These are phyloP conservation scores for Emys orbicularis DNA, from an alignment of 2,797 vertebrate genomes.

Conservation along the genomic window DNA sequence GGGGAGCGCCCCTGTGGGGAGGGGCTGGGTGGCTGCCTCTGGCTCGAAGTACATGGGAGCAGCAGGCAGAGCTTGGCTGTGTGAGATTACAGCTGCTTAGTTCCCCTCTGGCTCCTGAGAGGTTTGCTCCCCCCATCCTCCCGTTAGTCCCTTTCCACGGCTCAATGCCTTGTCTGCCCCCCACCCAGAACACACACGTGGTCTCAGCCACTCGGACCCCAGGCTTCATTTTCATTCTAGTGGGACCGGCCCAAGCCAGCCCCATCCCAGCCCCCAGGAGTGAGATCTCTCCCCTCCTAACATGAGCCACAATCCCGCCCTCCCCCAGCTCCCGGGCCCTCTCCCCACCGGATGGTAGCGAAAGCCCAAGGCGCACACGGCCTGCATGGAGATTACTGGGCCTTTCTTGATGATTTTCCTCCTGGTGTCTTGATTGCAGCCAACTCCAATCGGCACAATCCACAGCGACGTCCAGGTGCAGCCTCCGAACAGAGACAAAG, in stretches of 20 bases:
- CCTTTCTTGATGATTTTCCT: not conserved
- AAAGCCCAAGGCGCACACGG: not conserved
- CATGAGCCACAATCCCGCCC: not conserved
- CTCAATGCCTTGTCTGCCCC: not conserved
- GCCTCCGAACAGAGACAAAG: slow-evolving; percentile 92
- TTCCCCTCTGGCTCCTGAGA: not conserved
- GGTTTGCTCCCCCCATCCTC: not conserved
- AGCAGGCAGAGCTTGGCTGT: not conserved
- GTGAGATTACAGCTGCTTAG: not conserved
- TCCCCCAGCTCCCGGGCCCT: not conserved
- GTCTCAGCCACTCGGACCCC: not conserved
- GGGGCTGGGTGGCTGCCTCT: not conserved
- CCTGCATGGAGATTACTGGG: too few species aligned
- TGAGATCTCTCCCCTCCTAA: too few species aligned
- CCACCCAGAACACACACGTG: not conserved
- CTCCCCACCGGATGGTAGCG: not conserved
- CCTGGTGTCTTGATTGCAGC: slow-evolving; percentile 77
- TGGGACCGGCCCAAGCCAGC: not conserved
- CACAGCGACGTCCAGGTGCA: slow-evolving; percentile 91
- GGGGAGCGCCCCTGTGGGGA: not conserved
- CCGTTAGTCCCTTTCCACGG: not conserved
- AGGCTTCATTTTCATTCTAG: not conserved
- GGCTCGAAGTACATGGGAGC: not conserved
- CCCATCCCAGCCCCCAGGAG: not conserved
- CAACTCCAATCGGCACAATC: slow-evolving; percentile 96